These are phyloP conservation scores for Gallinago undulata DNA, from an alignment of 2,113 vertebrate genomes.

Conservation along the genomic window DNA sequence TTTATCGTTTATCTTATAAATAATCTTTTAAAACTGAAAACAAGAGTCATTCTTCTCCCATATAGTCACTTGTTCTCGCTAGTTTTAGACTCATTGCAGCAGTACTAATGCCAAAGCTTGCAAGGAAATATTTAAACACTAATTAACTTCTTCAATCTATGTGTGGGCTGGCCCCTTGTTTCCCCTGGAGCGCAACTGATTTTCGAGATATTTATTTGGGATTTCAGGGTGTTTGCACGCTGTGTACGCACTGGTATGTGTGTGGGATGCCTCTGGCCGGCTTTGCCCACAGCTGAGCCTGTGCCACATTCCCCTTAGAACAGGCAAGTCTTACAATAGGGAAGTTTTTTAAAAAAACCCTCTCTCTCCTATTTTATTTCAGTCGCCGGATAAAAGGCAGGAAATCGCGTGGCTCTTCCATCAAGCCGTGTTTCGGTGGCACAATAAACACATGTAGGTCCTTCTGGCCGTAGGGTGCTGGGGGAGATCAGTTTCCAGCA, in stretches of 20 bases:
- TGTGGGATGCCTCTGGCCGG: constrained; percentile 46
- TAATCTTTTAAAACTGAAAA: background rate
- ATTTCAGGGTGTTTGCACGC: constrained; percentile 37
- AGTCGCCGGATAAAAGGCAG: background rate
- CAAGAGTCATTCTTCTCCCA: background rate
- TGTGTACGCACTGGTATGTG: constrained; percentile 34
- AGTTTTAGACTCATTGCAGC: background rate
- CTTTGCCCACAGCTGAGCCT: constrained; percentile 25
- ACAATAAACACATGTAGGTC: background rate
- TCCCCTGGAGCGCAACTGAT: constrained; percentile 22
- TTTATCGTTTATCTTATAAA: background rate
- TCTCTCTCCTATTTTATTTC: background rate
- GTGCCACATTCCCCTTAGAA: background rate
- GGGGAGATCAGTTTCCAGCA: background rate
- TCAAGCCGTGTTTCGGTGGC: background rate
- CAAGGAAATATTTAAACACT: constrained; percentile 33
- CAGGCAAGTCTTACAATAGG: background rate
- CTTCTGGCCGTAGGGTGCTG: background rate
- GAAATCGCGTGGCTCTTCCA: background rate
- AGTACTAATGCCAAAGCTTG: background rate
- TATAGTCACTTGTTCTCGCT: background rate
- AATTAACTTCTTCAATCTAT: constrained; percentile 50
- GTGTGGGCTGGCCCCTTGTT: constrained; percentile 37
- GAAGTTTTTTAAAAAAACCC: background rate
- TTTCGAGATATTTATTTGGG: constrained; percentile 19